Percentiles rank a stretch among this genome's conserved stretches.
phyloP scores from a whole-genome alignment of 2,888 invertebrate species.

The Lasioglossum malachurum region DNA sequence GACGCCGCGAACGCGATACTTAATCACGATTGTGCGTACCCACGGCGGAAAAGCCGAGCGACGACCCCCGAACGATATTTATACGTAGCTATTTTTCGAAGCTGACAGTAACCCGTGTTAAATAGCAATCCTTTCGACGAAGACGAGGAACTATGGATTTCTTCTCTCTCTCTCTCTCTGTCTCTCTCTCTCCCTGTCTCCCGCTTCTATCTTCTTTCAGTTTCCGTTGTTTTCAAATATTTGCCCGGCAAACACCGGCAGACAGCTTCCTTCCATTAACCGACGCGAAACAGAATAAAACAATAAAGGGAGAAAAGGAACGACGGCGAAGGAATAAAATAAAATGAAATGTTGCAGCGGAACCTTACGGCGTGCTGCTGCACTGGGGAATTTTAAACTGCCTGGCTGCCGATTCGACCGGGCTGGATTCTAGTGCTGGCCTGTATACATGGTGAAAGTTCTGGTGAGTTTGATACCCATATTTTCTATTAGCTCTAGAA shows the following conservation, averaged over 20 bases:
- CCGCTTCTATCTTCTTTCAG: slow-evolving; percentile 15
- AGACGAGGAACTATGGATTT: background rate
- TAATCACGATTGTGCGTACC: slow-evolving; percentile 35
- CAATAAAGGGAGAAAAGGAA: background rate
- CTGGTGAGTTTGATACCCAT: slow-evolving; percentile 45
- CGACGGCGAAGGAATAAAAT: background rate
- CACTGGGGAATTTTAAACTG: slow-evolving; percentile 46
- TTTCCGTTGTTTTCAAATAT: slow-evolving; percentile 48
- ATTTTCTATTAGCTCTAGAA: background rate
- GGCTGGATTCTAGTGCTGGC: slow-evolving; percentile 51
- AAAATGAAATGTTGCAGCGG: slow-evolving; percentile 21
- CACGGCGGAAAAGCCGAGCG: slow-evolving; percentile 28
- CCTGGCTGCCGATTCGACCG: slow-evolving; percentile 41
- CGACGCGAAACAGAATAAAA: slow-evolving; percentile 1
- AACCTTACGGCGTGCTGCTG: slow-evolving; percentile 38
- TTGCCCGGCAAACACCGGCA: slow-evolving; percentile 48
- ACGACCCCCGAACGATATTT: slow-evolving; percentile 45
- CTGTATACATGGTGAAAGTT: slow-evolving; percentile 59
- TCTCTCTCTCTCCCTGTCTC: too few relatives aligned
- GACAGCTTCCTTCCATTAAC: slow-evolving; percentile 49
- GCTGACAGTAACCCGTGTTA: background rate
- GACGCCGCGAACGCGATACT: slow-evolving; percentile 14
- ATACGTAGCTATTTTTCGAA: slow-evolving; percentile 49
- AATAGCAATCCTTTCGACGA: slow-evolving; percentile 32
- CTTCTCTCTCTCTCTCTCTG: too few relatives aligned